A percentile compares a stretch with the other conserved stretches of the same genome.
Conservation (phyloP, 2,113 vertebrate species). For the Melierax canorus region DNA sequence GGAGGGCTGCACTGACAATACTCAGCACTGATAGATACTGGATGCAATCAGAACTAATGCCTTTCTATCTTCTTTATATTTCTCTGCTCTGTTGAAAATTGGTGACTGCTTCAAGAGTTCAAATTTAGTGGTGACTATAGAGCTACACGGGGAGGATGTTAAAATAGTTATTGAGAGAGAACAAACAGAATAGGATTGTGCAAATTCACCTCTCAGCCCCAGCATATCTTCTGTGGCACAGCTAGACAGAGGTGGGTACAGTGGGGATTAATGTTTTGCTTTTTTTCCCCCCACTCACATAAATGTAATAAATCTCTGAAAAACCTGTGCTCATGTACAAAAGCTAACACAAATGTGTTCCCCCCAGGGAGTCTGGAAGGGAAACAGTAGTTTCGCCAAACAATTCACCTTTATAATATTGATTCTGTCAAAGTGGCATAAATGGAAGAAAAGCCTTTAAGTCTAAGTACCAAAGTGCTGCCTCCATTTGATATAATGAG, state of each 20-base stretch:
- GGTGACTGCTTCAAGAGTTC: not conserved
- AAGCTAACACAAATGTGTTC: not conserved
- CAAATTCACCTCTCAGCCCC: not conserved
- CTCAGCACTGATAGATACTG: rapidly evolving
- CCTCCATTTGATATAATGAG: not conserved
- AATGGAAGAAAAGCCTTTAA: not conserved
- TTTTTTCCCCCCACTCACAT: rapidly evolving
- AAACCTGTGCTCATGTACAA: not conserved
- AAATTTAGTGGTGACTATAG: not conserved
- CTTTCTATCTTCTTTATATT: not conserved
- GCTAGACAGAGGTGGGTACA: not conserved
- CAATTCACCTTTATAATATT: not conserved
- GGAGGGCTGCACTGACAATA: not conserved
- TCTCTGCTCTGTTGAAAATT: not conserved
- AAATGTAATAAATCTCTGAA: not conserved
- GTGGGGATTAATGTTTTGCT: not conserved
- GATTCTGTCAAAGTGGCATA: not conserved
- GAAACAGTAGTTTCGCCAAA: not conserved
- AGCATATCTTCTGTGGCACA: not conserved
- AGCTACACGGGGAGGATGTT: not conserved
- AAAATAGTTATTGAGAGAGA: not conserved
- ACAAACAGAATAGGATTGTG: not conserved
- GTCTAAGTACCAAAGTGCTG: not conserved
- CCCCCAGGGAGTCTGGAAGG: not conserved
- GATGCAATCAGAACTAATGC: not conserved